Percentiles rank a stretch among this genome's conserved stretches.
Evolutionary conservation across 2,797 vertebrate species (phyloP).

Genomic region (Sciaenops ocellatus): DNA sequence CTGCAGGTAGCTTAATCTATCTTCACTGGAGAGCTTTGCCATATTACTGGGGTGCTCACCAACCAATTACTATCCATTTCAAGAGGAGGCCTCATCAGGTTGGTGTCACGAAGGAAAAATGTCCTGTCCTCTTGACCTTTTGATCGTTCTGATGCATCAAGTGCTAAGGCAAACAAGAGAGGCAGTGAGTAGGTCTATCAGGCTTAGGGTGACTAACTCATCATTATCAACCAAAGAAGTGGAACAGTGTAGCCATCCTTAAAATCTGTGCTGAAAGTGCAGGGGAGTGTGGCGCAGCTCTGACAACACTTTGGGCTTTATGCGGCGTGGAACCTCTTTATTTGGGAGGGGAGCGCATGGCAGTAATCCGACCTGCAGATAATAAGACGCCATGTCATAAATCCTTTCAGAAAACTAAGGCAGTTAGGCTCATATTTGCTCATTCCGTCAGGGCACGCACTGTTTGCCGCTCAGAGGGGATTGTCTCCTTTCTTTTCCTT

Average conservation of each 20-base stretch:
- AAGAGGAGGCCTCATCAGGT: conserved; percentile 58
- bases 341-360: conserved; percentile 60
- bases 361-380: conserved; percentile 77
- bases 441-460: conserved; percentile 60
- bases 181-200: conserved; percentile 35
- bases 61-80: conserved; percentile 73
- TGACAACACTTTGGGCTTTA: conserved; percentile 72
- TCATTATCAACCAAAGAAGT: conserved; percentile 56
- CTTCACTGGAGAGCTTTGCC: conserved; percentile 49
- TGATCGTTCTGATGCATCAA: conserved; percentile 61
- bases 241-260: conserved; percentile 62
- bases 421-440: conserved; percentile 75
- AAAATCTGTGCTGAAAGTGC: conserved; percentile 62
- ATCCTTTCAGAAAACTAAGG: conserved; percentile 74
- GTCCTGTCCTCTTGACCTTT: conserved; percentile 69
- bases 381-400: conserved; percentile 76
- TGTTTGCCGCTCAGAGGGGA: conserved; percentile 68
- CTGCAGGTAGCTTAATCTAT: conserved; percentile 64
- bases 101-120: conserved; percentile 54
- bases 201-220: conserved; percentile 55
- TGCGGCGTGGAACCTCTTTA: conserved; percentile 74
- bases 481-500: conserved; percentile 42
- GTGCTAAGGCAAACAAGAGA: conserved; percentile 61
- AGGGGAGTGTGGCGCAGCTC: conserved; percentile 51
- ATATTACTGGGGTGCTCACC: conserved; percentile 59